These are phyloP conservation scores for Brassicogethes aeneus DNA, from an alignment of 2,888 invertebrate species.

Conservation along the genomic window DNA sequence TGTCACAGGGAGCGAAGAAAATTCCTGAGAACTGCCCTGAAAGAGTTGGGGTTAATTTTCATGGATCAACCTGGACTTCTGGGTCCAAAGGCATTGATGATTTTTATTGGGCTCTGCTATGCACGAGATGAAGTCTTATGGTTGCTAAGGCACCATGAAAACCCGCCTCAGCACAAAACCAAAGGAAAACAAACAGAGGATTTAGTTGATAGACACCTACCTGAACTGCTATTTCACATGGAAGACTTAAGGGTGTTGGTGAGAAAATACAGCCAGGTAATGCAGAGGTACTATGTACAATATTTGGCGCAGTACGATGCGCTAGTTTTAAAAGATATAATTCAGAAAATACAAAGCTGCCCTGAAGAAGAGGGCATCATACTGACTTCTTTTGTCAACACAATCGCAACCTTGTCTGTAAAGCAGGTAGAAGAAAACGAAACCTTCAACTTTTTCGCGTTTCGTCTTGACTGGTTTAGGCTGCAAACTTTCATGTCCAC, in stretches of 20 bases:
- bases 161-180: conserved; percentile 80
- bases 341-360: conserved; percentile 72
- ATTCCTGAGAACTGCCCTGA: conserved; percentile 89
- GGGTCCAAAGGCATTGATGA: conserved; percentile 93
- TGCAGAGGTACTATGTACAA: conserved; percentile 93
- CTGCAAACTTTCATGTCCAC: conserved; percentile 90
- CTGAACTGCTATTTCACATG: conserved; percentile 96
- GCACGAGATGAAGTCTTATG: conserved; percentile 96
- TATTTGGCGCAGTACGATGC: conserved; percentile 96
- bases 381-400: conserved; percentile 84
- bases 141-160: conserved; percentile 92
- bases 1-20: conserved; percentile 93
- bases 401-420: conserved; percentile 74
- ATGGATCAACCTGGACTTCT: conserved; percentile 96
- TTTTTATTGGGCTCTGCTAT: conserved; percentile 93
- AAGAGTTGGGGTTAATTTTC: conserved; percentile 89
- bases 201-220: conserved; percentile 89
- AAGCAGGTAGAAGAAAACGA: conserved; percentile 97
- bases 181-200: conserved; percentile 84
- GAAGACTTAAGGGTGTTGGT: conserved; percentile 92
- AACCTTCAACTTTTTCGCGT: conserved; percentile 89
- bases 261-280: conserved; percentile 72
- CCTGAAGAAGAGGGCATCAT: conserved; percentile 95
- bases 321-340: conserved; percentile 74
- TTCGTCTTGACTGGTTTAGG: conserved; percentile 92